A percentile compares a stretch with the other conserved stretches of the same genome.
These are phyloP conservation scores for Adelphocoris suturalis DNA, from an alignment of 2,888 invertebrate species.

Conservation along the genomic window DNA sequence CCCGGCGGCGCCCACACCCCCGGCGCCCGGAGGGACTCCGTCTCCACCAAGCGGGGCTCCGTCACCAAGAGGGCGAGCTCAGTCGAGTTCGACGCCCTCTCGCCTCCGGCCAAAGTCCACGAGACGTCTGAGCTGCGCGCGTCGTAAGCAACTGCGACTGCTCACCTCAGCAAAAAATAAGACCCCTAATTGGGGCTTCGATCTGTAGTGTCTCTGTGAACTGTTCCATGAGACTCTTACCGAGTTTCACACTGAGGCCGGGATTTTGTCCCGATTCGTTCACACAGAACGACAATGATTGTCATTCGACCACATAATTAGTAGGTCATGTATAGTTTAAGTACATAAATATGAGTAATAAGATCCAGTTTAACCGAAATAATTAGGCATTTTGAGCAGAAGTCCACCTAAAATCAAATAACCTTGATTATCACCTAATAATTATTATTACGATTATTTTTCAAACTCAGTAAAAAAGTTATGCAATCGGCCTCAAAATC, in stretches of 20 bases:
- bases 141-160: conserved; percentile 9
- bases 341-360: too few species aligned
- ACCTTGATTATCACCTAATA: too few species aligned
- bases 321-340: neutral
- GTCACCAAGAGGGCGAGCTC: conserved; percentile 55
- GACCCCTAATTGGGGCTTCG: neutral
- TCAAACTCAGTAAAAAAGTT: too few species aligned
- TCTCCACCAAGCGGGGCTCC: conserved; percentile 50
- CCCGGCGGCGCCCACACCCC: neutral
- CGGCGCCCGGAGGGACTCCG: conserved; percentile 29
- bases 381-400: too few species aligned
- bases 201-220: neutral
- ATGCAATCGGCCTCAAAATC: too few species aligned
- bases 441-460: too few species aligned
- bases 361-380: too few species aligned
- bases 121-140: conserved; percentile 53
- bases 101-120: conserved; percentile 65
- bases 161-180: conserved; percentile 1
- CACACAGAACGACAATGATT: neutral
- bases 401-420: too few species aligned
- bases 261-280: neutral
- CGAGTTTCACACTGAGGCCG: neutral
- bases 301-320: neutral
- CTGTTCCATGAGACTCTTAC: neutral
- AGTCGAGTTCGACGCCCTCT: conserved; percentile 58